These are phyloP conservation scores for Enteromius thamalakanensis DNA, from an alignment of 2,797 vertebrate species.

Conservation along the genomic window DNA sequence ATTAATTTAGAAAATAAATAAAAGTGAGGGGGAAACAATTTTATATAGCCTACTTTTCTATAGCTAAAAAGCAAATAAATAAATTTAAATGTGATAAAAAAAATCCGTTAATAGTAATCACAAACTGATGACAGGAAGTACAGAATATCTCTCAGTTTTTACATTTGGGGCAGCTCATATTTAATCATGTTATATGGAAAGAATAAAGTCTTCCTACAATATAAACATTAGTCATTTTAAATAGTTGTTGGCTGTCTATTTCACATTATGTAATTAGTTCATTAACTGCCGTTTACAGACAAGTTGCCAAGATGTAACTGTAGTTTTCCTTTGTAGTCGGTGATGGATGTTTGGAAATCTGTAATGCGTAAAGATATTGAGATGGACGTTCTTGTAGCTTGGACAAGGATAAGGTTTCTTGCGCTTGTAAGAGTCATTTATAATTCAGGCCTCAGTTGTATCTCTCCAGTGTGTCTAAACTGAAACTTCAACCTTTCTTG, in stretches of 20 bases:
- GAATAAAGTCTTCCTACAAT: background rate
- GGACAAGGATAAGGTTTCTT: constrained; percentile 73
- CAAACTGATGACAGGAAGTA: background rate
- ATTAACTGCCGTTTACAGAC: constrained; percentile 24
- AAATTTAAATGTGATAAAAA: background rate
- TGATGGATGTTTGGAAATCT: constrained; percentile 34
- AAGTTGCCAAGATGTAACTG: constrained; percentile 18
- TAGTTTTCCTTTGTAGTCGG: constrained; percentile 9
- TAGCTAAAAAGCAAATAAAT: background rate
- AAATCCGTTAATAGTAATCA: background rate
- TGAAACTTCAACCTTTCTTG: constrained; percentile 48
- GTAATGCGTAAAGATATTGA: constrained; percentile 37
- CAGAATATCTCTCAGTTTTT: background rate
- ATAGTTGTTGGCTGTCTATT: background rate
- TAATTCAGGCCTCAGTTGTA: constrained; percentile 72
- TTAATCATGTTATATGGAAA: background rate
- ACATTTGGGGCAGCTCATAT: background rate
- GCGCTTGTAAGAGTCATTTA: constrained; percentile 69
- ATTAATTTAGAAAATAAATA: background rate
- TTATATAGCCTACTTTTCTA: background rate
- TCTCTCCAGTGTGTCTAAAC: constrained; percentile 43
- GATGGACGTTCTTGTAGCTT: constrained; percentile 23
- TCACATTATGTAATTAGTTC: constrained; percentile 13
- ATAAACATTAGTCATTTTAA: background rate
- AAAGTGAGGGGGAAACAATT: background rate